Evolutionary conservation across 2,888 invertebrate species (phyloP), one percentile per base, ranked within the genome.

Genomic region (Autographa pulchrina): DNA sequence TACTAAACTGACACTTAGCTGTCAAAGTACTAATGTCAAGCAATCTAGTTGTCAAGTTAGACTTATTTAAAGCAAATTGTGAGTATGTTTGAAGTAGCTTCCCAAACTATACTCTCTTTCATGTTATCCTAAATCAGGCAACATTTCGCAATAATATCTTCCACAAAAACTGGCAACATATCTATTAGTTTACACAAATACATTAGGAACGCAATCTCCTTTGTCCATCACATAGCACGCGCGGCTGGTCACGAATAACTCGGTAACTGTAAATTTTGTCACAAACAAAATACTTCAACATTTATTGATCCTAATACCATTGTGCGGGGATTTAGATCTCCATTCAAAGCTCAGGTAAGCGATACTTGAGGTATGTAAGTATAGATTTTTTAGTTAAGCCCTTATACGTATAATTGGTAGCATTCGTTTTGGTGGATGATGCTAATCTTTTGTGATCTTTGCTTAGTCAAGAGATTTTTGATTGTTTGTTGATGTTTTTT

Each of bases 231-330:
- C 25, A 72, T 87, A 86, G 87, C 82, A 90, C 91, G 94, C 92
- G 86, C 86, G 88, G 89, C 79, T 82, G 85, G 68, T 68, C 86
- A 84, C 85, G 84, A 86, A 86, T 83, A 84, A 92, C 80, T 65
- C 72, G 56, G 73, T 94, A 95, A 95, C 95, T 92, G 95, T 95
- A 94, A 90, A 92, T 90, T 89, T 87, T 88, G 89, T 92, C 90
- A 88, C 92, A 89, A 90, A 92, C 91, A 91, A 92, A 83, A 92
- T 89, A 90, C 88, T 89, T 87, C 83, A 80, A 84, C 86, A 88
- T 90, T 91, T 92, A 92, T 91, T 86, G 85, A 88, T 88, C 86
- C 88, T 89, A 87, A 88, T 88, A 82, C 92, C 76, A 91, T 95
- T 95, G 94, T 95, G 78, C 78, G 60, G 75, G 91, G 93, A 94